A percentile compares a stretch with the other conserved stretches of the same genome.
These are phyloP conservation scores for Nothoprocta perdicaria DNA, from an alignment of 2,113 vertebrate genomes.

Conservation along the genomic window DNA sequence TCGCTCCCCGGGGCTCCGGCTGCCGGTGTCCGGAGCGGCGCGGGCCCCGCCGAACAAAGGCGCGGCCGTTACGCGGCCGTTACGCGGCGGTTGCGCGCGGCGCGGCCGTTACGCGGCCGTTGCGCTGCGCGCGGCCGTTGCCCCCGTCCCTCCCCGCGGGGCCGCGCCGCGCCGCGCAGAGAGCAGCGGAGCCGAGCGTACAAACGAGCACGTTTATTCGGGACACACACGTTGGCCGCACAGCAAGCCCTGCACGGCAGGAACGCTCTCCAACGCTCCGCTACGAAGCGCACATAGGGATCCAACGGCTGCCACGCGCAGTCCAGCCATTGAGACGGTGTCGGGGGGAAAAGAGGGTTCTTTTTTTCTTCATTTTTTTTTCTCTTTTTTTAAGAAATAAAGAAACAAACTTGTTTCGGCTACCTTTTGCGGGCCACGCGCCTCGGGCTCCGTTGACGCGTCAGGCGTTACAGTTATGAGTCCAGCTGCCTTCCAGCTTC, in stretches of 20 bases:
- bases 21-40: too few species aligned
- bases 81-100: too few species aligned
- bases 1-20: too few species aligned
- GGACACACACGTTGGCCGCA: slow-evolving; percentile 76
- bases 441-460: slow-evolving; percentile 45
- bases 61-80: too few species aligned
- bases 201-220: slow-evolving; percentile 78
- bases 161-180: too few species aligned
- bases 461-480: not conserved
- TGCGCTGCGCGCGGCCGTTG: too few species aligned
- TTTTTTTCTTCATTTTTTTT: not conserved
- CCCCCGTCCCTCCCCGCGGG: too few species aligned
- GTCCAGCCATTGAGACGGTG: slow-evolving; percentile 70
- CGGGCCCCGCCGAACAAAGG: too few species aligned
- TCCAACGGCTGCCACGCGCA: slow-evolving; percentile 64
- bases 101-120: too few species aligned
- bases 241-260: slow-evolving; percentile 75
- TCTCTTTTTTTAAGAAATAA: slow-evolving; percentile 50
- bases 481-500: slow-evolving; percentile 55
- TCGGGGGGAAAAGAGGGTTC: not conserved
- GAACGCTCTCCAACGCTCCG: slow-evolving; percentile 75
- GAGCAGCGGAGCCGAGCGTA: slow-evolving; percentile 39
- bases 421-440: slow-evolving; percentile 63
- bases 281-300: slow-evolving; percentile 77
- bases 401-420: slow-evolving; percentile 42